Evolutionary conservation across 2,113 vertebrate species (phyloP), one percentile per base, ranked within the genome.

Genomic region (Neoarius graeffei): DNA sequence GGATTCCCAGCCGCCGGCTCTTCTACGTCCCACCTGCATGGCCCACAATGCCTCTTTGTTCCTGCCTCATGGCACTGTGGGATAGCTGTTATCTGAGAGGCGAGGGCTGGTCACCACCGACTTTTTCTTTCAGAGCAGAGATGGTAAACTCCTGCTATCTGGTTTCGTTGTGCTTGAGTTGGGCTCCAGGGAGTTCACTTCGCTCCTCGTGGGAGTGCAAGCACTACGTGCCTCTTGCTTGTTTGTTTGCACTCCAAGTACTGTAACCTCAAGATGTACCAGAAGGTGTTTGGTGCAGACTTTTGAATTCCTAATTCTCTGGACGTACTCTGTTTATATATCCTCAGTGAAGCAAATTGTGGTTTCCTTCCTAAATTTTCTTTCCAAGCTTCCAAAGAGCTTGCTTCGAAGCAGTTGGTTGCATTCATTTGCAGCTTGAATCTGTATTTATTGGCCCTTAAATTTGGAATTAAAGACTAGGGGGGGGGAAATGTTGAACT

Each of bases 21-120:
- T 87, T 90, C 87, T 88, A 84, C 90, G 91, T 93, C 88, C 93
- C 94, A 96, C 94, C 94, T 95, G 94, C 90, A 0, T 85, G 84
- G 81, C 86, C 86, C 89, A 94, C 93, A 95, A 95, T 93, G 92
- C 90, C 89, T 91, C 93, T 94, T 96, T 95, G 93, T 95, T 89
- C 81, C 85, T 59, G 83, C 82, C 66, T 6, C 92, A 93, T 86
- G 91, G 91, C 89, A 92, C 92, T 6, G 91, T 93, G 0, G 91
- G 91, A 93, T 93, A 90, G 90, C 92, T 93, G 93, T 96, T 94
- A 95, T 92, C 89, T 91, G 94, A 94, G 92, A 92, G 91, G 90
- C 92, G 87, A 92, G 93, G 93, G 91, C 91, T 84, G 91, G 92
- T 90, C 91, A 93, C 91, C 85, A 84, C 86, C 48, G 52, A 84